phyloP scores from a whole-genome alignment of 2,888 invertebrate species.

The Corbicula japonica region DNA sequence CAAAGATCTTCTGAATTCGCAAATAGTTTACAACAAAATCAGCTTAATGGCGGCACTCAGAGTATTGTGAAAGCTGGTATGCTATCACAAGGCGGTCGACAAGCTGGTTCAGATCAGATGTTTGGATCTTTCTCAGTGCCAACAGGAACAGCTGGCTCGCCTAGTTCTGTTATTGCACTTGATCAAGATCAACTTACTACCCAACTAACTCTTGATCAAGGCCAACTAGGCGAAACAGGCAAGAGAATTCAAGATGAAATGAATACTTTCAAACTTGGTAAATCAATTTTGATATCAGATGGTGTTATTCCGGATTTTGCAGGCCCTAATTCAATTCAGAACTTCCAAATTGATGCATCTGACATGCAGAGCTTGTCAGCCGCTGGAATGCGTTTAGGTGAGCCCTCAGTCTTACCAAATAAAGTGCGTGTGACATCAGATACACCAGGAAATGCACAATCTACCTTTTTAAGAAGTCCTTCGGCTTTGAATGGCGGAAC shows the following conservation, averaged over 20 bases:
- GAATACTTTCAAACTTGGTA: conserved; percentile 33
- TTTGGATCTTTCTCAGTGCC: background rate
- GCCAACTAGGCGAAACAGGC: conserved; percentile 9
- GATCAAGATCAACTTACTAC: too few relatives aligned
- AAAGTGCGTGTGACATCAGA: too few relatives aligned
- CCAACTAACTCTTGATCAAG: too few relatives aligned
- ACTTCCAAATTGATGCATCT: background rate
- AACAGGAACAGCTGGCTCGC: too few relatives aligned
- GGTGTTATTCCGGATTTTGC: conserved; percentile 35
- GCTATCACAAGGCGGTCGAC: too few relatives aligned
- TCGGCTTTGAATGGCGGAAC: too few relatives aligned
- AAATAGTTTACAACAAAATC: conserved; percentile 7
- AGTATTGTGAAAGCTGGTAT: too few relatives aligned
- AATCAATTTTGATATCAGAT: conserved; percentile 35
- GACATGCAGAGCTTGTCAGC: conserved; percentile 8
- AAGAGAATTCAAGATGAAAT: conserved; percentile 10
- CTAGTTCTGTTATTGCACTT: too few relatives aligned
- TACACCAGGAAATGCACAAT: too few relatives aligned
- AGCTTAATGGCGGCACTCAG: background rate
- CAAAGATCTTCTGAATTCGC: conserved; percentile 8
- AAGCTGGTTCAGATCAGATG: background rate
- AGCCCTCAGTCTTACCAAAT: conserved; percentile 3
- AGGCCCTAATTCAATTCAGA: background rate
- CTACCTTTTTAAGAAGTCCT: too few relatives aligned
- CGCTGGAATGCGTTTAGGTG: conserved; percentile 24